Base-by-base conservation (phyloP, 2,888 invertebrate species). In the Ennomos erosarius region DNA sequence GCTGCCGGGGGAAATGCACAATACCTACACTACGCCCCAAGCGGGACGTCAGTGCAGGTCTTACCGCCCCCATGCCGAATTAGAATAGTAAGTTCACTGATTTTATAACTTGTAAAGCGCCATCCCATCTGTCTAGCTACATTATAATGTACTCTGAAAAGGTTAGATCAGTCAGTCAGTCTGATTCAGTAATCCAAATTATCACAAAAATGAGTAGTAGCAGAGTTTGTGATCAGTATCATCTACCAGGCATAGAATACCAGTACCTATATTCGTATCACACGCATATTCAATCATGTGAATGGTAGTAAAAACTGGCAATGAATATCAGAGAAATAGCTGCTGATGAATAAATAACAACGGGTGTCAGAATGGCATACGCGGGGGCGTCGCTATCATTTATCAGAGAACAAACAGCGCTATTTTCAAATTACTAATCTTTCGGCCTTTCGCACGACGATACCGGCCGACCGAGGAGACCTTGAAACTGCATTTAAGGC, bases 401-500 rank as follows among this genome's bases (percentile, higher is more conserved):
- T 82, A 85, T 83, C 80, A 78, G 62, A 76, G 69, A 75, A 75
- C 69, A 82, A 80, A 81, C 76, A 80, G 75, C 68, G 69, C 68
- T 75, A 79, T 84, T 84, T 81, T 74, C 74, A 78, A 78, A 71
- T 64, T 55, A 60, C 70, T 76, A 74, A 80, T 81, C 71, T 78
- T 78, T 76, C 73, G 74, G 80, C 81, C 71, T 78, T 78, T 76
- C 73, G 74, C 73, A 74, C 75, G 70, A 76, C 72, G 75, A 73
- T 73, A 75, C 65, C 73, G 73, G 66, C 66, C 69, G 65, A 38
- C 69, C 69, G 70, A 61, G 62, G 65, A 63, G 77, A 79, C 84
- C 87, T 85, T 86, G 85, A 84, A 81, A 83, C 74, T 82, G 80
- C 80, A 83, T 84, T 83, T 80, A 81, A 79, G 79, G 73, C 77